These are phyloP conservation scores for Actinopyga echinites DNA, from an alignment of 53 echinoderm and acorn worm genomes.

Conservation along the genomic window DNA sequence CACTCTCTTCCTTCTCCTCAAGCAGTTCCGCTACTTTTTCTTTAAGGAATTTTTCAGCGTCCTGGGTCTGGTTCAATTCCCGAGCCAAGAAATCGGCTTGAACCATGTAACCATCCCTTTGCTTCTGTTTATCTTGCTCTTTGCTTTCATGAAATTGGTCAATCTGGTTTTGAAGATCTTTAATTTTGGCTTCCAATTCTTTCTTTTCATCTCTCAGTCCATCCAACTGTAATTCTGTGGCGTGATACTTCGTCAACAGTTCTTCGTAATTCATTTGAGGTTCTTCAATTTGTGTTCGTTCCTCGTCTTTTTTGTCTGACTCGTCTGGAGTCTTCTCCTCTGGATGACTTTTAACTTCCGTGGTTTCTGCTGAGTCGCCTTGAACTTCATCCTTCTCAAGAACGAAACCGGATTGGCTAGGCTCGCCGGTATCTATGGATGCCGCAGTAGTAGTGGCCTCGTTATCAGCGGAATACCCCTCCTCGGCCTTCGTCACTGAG, in stretches of 20 bases:
- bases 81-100: slow-evolving; percentile 88
- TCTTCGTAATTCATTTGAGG: slow-evolving; percentile 18
- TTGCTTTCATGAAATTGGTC: slow-evolving; percentile 41
- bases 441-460: slow-evolving; percentile 2
- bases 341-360: neutral
- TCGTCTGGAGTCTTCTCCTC: neutral
- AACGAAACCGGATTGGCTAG: neutral
- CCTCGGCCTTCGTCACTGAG: slow-evolving; percentile 1
- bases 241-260: slow-evolving; percentile 50
- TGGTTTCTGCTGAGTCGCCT: neutral
- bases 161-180: slow-evolving; percentile 58
- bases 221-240: slow-evolving; percentile 59
- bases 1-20: slow-evolving; percentile 88
- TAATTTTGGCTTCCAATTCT: slow-evolving; percentile 40
- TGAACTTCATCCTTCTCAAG: slow-evolving; percentile 1
- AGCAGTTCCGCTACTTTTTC: slow-evolving; percentile 85
- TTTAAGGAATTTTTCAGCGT: slow-evolving; percentile 81
- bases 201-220: slow-evolving; percentile 65
- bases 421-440: neutral
- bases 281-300: slow-evolving; percentile 25
- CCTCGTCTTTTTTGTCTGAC: neutral
- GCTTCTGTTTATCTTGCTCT: slow-evolving; percentile 38
- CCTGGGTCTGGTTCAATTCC: slow-evolving; percentile 77
- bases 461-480: slow-evolving; percentile 15
- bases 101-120: slow-evolving; percentile 70